phyloP scores from a whole-genome alignment of 2,888 invertebrate genomes.

The Steromphala cineraria region DNA sequence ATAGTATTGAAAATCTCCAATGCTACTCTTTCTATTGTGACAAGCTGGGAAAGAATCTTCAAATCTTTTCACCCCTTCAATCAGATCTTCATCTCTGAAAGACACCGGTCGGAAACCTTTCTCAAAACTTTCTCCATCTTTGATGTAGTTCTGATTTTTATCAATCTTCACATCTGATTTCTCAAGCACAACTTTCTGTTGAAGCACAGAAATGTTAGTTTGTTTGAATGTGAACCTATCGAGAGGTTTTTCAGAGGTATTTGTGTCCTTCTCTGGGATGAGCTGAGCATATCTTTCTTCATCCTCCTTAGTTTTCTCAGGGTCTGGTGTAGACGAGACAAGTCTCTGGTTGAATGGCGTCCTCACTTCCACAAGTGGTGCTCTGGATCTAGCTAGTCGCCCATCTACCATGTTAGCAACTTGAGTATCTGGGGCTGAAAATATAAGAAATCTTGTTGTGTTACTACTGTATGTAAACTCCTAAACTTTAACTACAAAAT shows the following conservation, averaged over 20 bases:
- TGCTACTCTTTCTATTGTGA: conserved; percentile 40
- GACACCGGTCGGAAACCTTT: not conserved
- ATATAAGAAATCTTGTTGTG: no score
- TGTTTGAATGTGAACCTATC: not conserved
- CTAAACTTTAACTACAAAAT: no score
- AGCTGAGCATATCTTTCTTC: conserved; percentile 20
- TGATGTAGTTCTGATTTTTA: not conserved
- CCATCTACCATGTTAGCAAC: conserved; percentile 11
- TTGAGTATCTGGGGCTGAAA: conserved; percentile 20
- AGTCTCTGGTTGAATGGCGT: conserved; percentile 63
- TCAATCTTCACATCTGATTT: not conserved
- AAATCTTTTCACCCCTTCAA: conserved; percentile 8
- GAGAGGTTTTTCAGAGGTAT: not conserved
- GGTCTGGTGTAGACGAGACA: conserved; percentile 67
- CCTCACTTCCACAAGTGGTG: conserved; percentile 34
- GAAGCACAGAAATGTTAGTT: not conserved
- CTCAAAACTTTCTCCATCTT: not conserved
- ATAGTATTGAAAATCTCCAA: conserved; percentile 50
- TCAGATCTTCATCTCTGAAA: not conserved
- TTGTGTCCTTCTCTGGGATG: conserved; percentile 21
- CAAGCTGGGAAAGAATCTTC: conserved; percentile 7
- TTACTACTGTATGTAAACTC: no score
- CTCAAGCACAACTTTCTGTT: not conserved
- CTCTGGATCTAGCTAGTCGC: not conserved
- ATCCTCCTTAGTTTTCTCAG: conserved; percentile 50